Evolutionary conservation across 2,113 vertebrate genomes (phyloP).

Genomic region (Spilogale gracilis): DNA sequence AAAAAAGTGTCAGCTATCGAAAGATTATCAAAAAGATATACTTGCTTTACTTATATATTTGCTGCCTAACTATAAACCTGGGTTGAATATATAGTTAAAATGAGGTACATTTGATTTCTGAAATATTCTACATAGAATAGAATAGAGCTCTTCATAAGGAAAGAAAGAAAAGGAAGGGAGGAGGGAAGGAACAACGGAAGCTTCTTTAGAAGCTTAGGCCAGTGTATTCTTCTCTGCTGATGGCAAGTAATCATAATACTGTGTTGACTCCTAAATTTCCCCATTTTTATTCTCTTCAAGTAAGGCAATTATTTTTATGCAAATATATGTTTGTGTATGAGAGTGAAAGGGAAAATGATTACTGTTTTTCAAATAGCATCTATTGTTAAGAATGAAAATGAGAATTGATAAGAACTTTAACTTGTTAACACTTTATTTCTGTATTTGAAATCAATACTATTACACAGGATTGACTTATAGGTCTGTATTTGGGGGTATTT

Average conservation of each 20-base stretch:
- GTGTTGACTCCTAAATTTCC: not conserved
- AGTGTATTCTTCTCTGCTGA: not conserved
- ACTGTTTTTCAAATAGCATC: not conserved
- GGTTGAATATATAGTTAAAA: not conserved
- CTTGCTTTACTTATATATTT: not conserved
- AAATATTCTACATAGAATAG: not conserved
- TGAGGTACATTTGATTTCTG: not conserved
- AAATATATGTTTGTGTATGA: not conserved
- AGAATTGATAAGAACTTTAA: not conserved
- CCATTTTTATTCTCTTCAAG: not conserved
- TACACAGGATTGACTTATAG: not conserved
- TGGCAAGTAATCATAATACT: not conserved
- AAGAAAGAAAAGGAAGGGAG: not conserved
- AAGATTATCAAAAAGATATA: not conserved
- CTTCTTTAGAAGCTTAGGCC: not conserved
- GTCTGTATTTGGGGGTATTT: not conserved
- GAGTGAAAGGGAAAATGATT: not conserved
- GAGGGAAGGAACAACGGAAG: rapidly evolving
- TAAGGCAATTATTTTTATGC: not conserved
- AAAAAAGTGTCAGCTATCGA: not conserved
- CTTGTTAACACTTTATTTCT: not conserved
- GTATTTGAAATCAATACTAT: not conserved
- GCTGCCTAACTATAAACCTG: not conserved
- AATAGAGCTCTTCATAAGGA: not conserved
- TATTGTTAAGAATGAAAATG: not conserved